A percentile compares a stretch with the other conserved stretches of the same genome.
These are phyloP conservation scores for Argyrosomus regius DNA, from an alignment of 2,797 vertebrate species.

Conservation along the genomic window DNA sequence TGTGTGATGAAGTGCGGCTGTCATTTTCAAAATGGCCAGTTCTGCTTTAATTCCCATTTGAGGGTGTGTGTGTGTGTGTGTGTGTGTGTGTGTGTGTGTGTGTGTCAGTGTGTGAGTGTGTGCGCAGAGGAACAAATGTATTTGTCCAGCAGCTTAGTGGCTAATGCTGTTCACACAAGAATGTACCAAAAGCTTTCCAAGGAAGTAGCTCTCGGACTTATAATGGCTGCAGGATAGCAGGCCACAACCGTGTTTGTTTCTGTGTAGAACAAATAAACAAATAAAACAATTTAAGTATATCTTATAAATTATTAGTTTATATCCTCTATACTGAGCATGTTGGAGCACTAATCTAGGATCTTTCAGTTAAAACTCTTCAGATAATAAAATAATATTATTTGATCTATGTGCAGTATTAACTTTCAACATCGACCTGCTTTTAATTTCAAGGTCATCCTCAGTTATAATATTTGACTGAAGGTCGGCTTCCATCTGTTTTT, in stretches of 20 bases:
- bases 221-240: conserved; percentile 34
- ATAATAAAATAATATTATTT: neutral
- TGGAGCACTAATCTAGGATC: neutral
- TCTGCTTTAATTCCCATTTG: conserved; percentile 53
- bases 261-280: neutral
- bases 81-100: conserved; percentile 17
- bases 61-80: conserved; percentile 11
- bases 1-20: conserved; percentile 44
- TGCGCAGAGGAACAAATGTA: conserved; percentile 58
- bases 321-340: neutral
- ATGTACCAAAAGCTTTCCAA: conserved; percentile 56
- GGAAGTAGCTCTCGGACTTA: conserved; percentile 48
- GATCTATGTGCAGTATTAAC: neutral
- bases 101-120: neutral
- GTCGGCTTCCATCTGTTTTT: neutral
- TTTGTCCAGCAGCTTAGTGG: conserved; percentile 68
- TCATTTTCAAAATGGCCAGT: conserved; percentile 53
- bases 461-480: neutral
- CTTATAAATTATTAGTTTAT: neutral
- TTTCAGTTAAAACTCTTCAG: too few relatives aligned
- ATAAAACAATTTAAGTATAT: neutral
- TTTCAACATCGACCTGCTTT: neutral
- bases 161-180: conserved; percentile 60
- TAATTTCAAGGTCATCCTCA: neutral
- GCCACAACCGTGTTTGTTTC: conserved; percentile 14